A percentile compares a stretch with the other conserved stretches of the same genome.
Conservation (phyloP, 2,888 invertebrate genomes). For the Graphium colonna region DNA sequence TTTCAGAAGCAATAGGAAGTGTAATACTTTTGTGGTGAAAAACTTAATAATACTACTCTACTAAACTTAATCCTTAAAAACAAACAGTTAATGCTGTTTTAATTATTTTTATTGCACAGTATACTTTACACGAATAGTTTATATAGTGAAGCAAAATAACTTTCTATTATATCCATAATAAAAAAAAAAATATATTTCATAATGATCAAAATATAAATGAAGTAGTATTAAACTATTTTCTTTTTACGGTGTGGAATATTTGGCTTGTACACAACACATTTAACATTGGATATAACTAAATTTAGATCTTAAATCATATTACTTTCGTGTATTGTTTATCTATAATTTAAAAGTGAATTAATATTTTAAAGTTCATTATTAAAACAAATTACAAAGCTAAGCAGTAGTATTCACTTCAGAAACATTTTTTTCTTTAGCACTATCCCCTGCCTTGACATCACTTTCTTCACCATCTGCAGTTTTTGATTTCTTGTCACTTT, state of each 20-base stretch:
- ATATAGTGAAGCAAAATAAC: neutral
- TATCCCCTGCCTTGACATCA: slow-evolving; percentile 52
- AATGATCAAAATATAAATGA: too few species aligned
- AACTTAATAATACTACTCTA: too few species aligned
- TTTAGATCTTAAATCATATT: slow-evolving; percentile 1
- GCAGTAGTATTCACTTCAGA: slow-evolving; percentile 53
- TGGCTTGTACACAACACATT: neutral
- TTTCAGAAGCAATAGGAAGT: too few species aligned
- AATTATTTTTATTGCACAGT: too few species aligned
- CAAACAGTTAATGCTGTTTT: too few species aligned
- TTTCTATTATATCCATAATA: neutral
- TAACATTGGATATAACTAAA: neutral
- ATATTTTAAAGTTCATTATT: neutral
- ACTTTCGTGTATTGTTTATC: neutral
- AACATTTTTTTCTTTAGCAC: slow-evolving; percentile 53
- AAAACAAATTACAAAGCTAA: slow-evolving; percentile 32
- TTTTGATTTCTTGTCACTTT: slow-evolving; percentile 81
- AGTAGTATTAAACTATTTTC: too few species aligned
- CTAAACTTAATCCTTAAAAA: too few species aligned
- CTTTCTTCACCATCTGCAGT: slow-evolving; percentile 61
- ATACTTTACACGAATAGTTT: too few species aligned
- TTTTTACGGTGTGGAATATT: neutral
- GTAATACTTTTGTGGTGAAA: too few species aligned
- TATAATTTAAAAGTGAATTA: neutral
- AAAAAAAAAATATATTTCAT: too few species aligned